Base-by-base conservation (phyloP, 2,888 invertebrate species). In the Perizoma affinitatum region DNA sequence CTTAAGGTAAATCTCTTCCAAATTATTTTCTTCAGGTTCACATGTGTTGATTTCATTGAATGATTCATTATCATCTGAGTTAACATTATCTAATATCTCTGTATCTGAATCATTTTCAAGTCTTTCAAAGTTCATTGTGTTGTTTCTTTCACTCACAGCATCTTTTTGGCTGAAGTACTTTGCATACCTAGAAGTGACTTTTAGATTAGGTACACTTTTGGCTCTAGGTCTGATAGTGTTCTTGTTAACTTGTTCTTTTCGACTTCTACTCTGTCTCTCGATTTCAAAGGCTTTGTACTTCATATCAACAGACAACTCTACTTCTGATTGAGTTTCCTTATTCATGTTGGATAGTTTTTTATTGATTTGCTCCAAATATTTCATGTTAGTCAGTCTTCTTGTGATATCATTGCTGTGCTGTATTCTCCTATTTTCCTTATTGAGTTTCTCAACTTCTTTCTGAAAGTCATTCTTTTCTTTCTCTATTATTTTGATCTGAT, bases 351-450 rank as follows among this genome's bases (percentile, higher is more conserved):
- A 72, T 40, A 91, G 78, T 70, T 91, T 91, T 58, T 94, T 95
- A 77, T 96, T 96, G 40, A 97, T 96, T 83, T 96, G 95, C 73
- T 96, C 95, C 64, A 96, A 90, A 82, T 96, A 95, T 88, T 95
- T 96, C 40, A 95, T 94, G 66, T 96, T 96, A n/a, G 94, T 91
- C 45, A 94, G 84, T 61, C 94, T 83, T 63, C 89, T 80, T 7
- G 93, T 85, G 53, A 93, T 90, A 66, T 94, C 87, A 79, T 95
- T 94, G 58, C 93, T 93, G 48, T 93, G 94, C 64, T 93, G 92
- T 54, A 95, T 85, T 75, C 94, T 93, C 64, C 93, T 93, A 74
- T 95, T 96, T 76, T 95, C 94, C 72, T 94, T 95, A 66, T 93
- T 94, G 5, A 96, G 75, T 72, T 94, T 93, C 58, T 96, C 96